Percentiles rank a stretch among this genome's conserved stretches.
Evolutionary conservation across 2,888 invertebrate genomes (phyloP).

Genomic region (Acholoe squamosa): DNA sequence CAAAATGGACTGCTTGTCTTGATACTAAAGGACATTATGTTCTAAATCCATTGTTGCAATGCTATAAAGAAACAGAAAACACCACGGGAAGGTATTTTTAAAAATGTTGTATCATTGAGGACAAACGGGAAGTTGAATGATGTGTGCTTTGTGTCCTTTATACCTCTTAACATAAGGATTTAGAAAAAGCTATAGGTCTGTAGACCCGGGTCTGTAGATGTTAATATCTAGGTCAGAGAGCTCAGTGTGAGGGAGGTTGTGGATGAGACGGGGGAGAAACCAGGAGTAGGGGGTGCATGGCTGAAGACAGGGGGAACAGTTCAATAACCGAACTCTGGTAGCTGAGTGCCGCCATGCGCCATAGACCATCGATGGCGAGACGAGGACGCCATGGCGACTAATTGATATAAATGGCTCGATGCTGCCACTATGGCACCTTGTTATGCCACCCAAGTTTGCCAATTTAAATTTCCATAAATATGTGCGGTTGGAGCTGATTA

Average conservation of each 20-base stretch:
- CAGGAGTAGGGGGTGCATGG: neutral
- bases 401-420: conserved; percentile 67
- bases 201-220: neutral
- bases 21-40: no score
- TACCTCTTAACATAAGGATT: no score
- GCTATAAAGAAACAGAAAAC: no score
- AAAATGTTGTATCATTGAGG: no score
- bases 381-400: conserved; percentile 56
- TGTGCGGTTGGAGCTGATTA: conserved; percentile 65
- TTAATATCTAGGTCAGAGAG: conserved; percentile 24
- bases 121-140: no score
- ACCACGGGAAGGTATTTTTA: no score
- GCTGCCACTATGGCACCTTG: conserved; percentile 60
- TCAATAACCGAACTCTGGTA: conserved; percentile 47
- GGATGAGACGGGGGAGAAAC: no score
- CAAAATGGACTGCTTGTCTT: neutral
- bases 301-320: neutral
- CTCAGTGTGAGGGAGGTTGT: no score
- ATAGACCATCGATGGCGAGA: conserved; percentile 40
- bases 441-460: conserved; percentile 63
- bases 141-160: no score
- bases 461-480: conserved; percentile 69
- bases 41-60: no score
- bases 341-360: neutral
- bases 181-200: neutral